Evolutionary conservation across 2,113 vertebrate species (phyloP), one percentile per base, ranked within the genome.

Genomic region (Heterochromis multidens): DNA sequence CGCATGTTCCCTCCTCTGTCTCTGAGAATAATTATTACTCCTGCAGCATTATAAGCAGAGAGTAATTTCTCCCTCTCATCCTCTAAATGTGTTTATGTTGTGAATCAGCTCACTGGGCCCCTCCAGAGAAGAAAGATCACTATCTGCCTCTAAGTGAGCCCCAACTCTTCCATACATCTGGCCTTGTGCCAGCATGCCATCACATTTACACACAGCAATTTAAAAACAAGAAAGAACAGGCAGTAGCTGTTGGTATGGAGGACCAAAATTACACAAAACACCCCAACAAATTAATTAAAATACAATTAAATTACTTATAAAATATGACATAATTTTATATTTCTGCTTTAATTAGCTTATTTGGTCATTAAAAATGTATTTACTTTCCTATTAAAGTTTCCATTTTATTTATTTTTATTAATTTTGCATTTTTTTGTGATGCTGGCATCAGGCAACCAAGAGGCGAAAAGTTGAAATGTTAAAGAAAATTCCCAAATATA

Each of bases 71-170:
- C 56, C 88, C 90, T 92, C 80, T 90, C 93, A 93, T 92, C 88
- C 89, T 90, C 88, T 92, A 85, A 83, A 80, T 86, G 90, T 93
- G 93, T 94, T 94, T 91, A 95, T 59, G 86, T 89, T 59, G 86
- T 89, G 87, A 94, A 84, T 89, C 90, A 81, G 88, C 76, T 77
- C 72, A 35, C 86, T 87, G 63, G 82, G 61, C 86, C 87, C 83
- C 90, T 86, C 79, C 79, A 72, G 89, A 93, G 88, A 83, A 89
- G 74, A 67, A 17, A 88, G 93, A 94, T 94, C 27, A 8, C 70
- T 91, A 93, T 94, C 93, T 89, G 83, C 56, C 83, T 92, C 86
- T 77, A 19, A 82, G 82, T 81, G 78, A 89, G 85, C 72, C 78
- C 54, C 60, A 43, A 19, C 46, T 77, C 70, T 25, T 78, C 78